phyloP scores from a whole-genome alignment of 2,888 invertebrate species.

The Eilema sororculum region DNA sequence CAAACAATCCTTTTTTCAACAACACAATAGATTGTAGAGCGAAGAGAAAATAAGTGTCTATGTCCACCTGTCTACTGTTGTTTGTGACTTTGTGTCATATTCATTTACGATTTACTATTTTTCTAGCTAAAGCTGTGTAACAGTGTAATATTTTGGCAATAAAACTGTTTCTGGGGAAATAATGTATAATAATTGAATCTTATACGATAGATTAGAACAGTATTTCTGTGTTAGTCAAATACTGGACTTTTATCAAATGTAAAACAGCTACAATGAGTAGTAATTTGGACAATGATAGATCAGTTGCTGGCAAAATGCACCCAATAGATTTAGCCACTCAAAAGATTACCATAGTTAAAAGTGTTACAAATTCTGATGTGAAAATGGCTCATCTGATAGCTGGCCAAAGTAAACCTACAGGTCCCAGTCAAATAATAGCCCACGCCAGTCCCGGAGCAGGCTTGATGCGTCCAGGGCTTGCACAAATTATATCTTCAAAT shows the following conservation, averaged over 20 bases:
- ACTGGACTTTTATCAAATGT: conserved; percentile 26
- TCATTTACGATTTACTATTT: conserved; percentile 12
- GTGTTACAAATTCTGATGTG: conserved; percentile 77
- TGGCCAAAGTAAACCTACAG: conserved; percentile 74
- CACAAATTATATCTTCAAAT: conserved; percentile 81
- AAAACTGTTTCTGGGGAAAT: conserved; percentile 16
- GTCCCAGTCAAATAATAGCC: conserved; percentile 74
- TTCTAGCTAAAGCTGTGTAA: not conserved
- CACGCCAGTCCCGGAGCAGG: conserved; percentile 74
- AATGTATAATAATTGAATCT: conserved; percentile 12
- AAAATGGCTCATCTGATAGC: conserved; percentile 83
- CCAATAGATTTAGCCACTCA: conserved; percentile 85
- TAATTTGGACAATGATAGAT: conserved; percentile 86
- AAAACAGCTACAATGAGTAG: conserved; percentile 72
- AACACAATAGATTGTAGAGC: not conserved
- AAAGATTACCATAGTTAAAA: conserved; percentile 84
- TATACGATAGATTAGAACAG: conserved; percentile 7
- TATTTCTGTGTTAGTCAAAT: conserved; percentile 11
- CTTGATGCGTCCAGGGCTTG: conserved; percentile 78
- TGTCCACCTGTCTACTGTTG: conserved; percentile 23
- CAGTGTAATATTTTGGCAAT: conserved; percentile 13
- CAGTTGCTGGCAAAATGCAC: conserved; percentile 86
- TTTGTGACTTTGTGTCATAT: conserved; percentile 32
- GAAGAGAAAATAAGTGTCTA: not conserved
- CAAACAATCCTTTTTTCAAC: no score